A percentile compares a stretch with the other conserved stretches of the same genome.
These are phyloP conservation scores for Ypsolopha scabrella DNA, from an alignment of 2,888 invertebrate genomes.

Conservation along the genomic window DNA sequence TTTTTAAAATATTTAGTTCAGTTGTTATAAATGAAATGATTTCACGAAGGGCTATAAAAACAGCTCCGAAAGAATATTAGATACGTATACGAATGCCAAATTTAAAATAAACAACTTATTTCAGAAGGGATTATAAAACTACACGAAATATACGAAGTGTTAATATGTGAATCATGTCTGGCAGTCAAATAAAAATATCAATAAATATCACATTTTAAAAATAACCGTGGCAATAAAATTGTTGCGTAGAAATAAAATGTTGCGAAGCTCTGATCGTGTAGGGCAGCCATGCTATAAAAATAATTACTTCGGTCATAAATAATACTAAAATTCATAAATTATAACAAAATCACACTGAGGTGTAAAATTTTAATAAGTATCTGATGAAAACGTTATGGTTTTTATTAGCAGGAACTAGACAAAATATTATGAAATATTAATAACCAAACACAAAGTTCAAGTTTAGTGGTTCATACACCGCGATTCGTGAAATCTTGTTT, in stretches of 20 bases:
- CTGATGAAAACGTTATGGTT: background rate
- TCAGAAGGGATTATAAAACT: too few relatives aligned
- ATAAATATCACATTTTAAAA: background rate
- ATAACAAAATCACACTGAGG: background rate
- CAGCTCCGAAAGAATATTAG: too few relatives aligned
- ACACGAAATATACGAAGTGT: background rate
- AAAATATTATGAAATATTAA: conserved; percentile 9
- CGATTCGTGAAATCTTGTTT: too few relatives aligned
- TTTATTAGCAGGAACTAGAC: conserved; percentile 5
- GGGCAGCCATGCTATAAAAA: background rate
- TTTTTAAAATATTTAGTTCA: too few relatives aligned
- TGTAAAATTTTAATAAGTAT: background rate
- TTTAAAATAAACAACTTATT: too few relatives aligned
- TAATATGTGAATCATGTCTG: background rate
- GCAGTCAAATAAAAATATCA: background rate
- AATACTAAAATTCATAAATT: background rate
- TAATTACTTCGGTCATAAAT: background rate
- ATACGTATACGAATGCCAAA: too few relatives aligned
- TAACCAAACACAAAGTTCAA: background rate
- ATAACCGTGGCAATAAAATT: background rate
- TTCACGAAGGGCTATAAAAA: too few relatives aligned
- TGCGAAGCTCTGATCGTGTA: background rate
- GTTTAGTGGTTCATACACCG: too few relatives aligned
- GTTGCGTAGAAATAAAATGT: background rate
- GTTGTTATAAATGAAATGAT: too few relatives aligned